Percentiles rank a stretch among this genome's conserved stretches.
phyloP scores from a whole-genome alignment of 2,888 invertebrate species.

The Drosophila demipolita region DNA sequence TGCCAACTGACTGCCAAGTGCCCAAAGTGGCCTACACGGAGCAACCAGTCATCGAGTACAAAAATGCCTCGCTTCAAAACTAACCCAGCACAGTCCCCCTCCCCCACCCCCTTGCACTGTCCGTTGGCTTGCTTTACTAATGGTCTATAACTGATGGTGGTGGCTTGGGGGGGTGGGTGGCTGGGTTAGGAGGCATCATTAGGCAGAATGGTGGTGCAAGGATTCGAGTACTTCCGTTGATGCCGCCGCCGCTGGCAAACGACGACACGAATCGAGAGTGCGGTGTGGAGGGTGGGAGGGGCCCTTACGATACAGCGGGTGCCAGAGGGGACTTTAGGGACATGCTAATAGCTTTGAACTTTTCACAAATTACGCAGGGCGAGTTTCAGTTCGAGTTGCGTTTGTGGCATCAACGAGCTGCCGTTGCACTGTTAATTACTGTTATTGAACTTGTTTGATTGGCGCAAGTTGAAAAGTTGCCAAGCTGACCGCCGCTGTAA shows the following conservation, averaged over 20 bases:
- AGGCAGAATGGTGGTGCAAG: constrained; percentile 40
- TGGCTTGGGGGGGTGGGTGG: constrained; percentile 14
- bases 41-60: constrained; percentile 17
- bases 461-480: constrained; percentile 75
- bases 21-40: constrained; percentile 34
- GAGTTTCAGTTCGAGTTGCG: constrained; percentile 36
- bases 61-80: constrained; percentile 36
- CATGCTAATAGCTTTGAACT: constrained; percentile 80
- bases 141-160: constrained; percentile 56
- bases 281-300: too few species aligned
- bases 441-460: constrained; percentile 79
- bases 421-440: constrained; percentile 75
- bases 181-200: constrained; percentile 32
- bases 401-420: constrained; percentile 34
- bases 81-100: neutral
- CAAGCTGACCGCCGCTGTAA: constrained; percentile 39
- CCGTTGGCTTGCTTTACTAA: constrained; percentile 40
- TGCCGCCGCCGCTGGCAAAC: constrained; percentile 21
- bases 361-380: constrained; percentile 68
- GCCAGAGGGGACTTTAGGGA: constrained; percentile 4
- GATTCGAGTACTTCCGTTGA: constrained; percentile 42
- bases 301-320: neutral
- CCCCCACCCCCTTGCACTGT: neutral
- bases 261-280: constrained; percentile 12
- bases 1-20: constrained; percentile 53